Base-by-base conservation (phyloP, 2,888 invertebrate genomes). In the Chymomyza procnemis region DNA sequence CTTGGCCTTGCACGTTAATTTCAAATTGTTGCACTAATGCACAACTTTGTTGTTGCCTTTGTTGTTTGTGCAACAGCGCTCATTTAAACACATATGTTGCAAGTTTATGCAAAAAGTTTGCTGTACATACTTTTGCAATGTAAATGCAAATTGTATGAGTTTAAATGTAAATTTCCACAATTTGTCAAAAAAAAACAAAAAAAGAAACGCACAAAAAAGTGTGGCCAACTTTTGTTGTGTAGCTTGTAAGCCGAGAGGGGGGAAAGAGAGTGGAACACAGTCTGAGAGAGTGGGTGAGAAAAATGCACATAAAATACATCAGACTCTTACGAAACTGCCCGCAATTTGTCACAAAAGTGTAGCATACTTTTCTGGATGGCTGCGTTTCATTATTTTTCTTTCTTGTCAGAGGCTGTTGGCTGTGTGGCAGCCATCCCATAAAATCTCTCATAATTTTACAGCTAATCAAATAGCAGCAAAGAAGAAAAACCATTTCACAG, bases 1-100 rank as follows among this genome's bases (percentile, higher is more conserved):
- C 12, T 12, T 41, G 34, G 12, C 34, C 34, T 41, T 41, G 34
- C 12, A 3, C 34, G 34, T 41, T 41, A 14, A 41, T 41, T 41
- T 41, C 3, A 12, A 41, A 41, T 41, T 41, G 34, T 14, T 50
- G 50, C 19, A 14, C 8, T 14, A 4, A 3, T 47, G 64, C 61
- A n/a, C n/a, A 61, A 75, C 69, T 78, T 63, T 73, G 73, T 67
- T 69, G 71, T 48, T 66, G 71, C 71, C 73, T 77, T 76, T 77
- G 67, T 64, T 66, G 0, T 26, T n/a, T 12, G 9, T 12, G 34
- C 12, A 12, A 12, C 34, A 26, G 8, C 72, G 66, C 61, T 59
- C 71, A 68, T 66, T 69, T 62, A 69, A 74, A 68, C 65, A 70
- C 59, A 67, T 59, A 70, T 65, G 64, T 66, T 77, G 75, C 58